Conservation (phyloP, 1,140 invertebrate species). For the Drosophila nasuta region DNA sequence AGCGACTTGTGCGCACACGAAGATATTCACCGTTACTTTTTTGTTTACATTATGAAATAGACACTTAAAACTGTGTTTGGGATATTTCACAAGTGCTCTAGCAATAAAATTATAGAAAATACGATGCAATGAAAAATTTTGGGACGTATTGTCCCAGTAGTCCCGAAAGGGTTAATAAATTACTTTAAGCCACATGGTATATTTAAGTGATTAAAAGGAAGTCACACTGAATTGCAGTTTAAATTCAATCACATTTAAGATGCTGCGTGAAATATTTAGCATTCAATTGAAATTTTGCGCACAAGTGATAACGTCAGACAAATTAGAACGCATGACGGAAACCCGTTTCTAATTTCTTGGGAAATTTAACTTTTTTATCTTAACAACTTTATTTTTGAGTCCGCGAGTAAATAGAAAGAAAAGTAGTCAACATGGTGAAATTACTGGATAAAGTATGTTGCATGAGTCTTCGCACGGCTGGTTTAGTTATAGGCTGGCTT, state of each 20-base stretch:
- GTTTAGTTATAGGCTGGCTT: conserved; percentile 68
- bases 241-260: not conserved
- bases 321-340: not conserved
- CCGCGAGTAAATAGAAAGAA: not conserved
- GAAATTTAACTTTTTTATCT: not conserved
- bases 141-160: too few species aligned
- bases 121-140: too few species aligned
- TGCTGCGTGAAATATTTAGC: not conserved
- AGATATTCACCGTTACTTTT: too few species aligned
- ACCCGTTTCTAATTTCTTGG: not conserved
- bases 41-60: too few species aligned
- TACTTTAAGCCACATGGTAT: too few species aligned
- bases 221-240: too few species aligned
- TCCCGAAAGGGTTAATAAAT: too few species aligned
- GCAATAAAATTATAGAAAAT: too few species aligned
- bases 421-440: conserved; percentile 11
- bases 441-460: conserved; percentile 51
- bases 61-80: too few species aligned
- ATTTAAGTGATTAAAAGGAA: too few species aligned
- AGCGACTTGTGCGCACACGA: too few species aligned
- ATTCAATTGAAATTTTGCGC: not conserved
- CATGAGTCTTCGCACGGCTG: conserved; percentile 64
- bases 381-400: not conserved
- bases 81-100: too few species aligned
- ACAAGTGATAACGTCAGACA: not conserved